Base-by-base conservation (phyloP, 2,113 vertebrate genomes). In the Scartelaos histophorus region DNA sequence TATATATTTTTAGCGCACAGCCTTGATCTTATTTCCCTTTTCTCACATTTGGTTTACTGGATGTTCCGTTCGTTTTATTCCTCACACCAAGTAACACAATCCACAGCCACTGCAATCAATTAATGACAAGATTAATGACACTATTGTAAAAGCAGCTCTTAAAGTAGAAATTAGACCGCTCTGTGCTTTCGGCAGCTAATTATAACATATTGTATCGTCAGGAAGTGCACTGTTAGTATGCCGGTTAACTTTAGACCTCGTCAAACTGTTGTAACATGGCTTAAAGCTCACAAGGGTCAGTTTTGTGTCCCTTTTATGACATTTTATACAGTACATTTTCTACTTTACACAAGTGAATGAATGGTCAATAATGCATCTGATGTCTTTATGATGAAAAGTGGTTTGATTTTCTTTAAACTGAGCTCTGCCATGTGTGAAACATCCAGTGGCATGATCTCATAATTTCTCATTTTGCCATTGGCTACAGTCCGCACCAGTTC, bases 381-480 rank as follows among this genome's bases (percentile, higher is more conserved):
- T 34, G 35, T 64, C 34, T 38, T 64, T 35, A 13, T 7, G 11
- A 29, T 61, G 25, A 61, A 60, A 61, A 34, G 13, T 34, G 15
- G n/a, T 61, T 25, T 61, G 56, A 58, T 24, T 54, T 57, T 19
- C 21, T n/a, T 54, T 54, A n/a, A 54, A 54, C 51, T n/a, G 17
- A 57, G 54, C 54, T 57, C 2, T 12, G 22, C 54, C 21, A 13
- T 24, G 11, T 57, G 54, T 24, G 12, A 22, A 57, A 57, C 22
- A 57, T 57, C 21, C 54, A 5, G 1, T 57, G 22, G 21, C 24
- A 21, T 57, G 54, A 57, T 57, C 54, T 57, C 54, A 57, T 57
- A 57, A 57, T 57, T 57, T 22, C 25, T 61, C 58, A 61, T 61
- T 61, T 61, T 61, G 58, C 58, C 58, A 16, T 35, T 11, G 60